Conservation (phyloP, 2,113 vertebrate genomes). For the Toxotes jaculatrix region DNA sequence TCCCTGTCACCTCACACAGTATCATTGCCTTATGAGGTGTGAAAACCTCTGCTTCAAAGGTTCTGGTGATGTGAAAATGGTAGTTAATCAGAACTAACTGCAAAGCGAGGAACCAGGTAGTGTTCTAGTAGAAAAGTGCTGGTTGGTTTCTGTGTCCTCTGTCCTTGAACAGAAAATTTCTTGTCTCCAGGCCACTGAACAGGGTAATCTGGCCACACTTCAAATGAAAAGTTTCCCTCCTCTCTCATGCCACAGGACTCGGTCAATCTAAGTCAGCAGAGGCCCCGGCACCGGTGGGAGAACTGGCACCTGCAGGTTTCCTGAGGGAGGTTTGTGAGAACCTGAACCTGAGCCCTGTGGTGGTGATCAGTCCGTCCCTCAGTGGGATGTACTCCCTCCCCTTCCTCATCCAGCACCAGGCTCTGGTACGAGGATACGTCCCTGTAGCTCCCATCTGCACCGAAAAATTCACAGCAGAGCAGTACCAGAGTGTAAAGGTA, state of each 20-base stretch:
- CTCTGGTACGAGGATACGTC: conserved; percentile 89
- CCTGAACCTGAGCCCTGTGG: conserved; percentile 85
- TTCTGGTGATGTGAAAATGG: not conserved
- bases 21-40: not conserved
- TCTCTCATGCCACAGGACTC: conserved; percentile 82
- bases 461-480: conserved; percentile 87
- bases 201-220: not conserved
- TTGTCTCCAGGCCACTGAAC: not conserved
- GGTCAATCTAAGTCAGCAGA: conserved; percentile 87
- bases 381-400: conserved; percentile 98
- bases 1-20: too few species aligned
- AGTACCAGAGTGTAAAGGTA: conserved; percentile 91
- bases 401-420: conserved; percentile 88
- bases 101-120: too few species aligned
- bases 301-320: conserved; percentile 87
- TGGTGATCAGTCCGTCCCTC: conserved; percentile 94
- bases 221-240: not conserved
- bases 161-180: too few species aligned
- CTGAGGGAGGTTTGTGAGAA: conserved; percentile 87
- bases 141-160: too few species aligned
- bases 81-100: too few species aligned
- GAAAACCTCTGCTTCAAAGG: not conserved
- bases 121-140: too few species aligned
- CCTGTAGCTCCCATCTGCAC: conserved; percentile 97
- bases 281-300: conserved; percentile 85